phyloP scores from a whole-genome alignment of 1,140 invertebrate genomes.

The Nephila pilipes region DNA sequence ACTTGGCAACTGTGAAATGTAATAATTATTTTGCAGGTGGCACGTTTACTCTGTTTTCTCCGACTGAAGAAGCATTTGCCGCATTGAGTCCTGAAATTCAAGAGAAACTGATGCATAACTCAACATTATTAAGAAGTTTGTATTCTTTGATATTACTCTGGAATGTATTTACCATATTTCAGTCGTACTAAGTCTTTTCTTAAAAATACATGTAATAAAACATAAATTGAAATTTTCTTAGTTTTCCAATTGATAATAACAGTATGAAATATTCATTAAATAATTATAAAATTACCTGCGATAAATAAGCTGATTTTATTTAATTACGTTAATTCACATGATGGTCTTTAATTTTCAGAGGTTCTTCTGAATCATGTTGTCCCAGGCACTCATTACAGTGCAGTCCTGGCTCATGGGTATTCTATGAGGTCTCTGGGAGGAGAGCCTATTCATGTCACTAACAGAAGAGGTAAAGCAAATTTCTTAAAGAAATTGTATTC shows the following conservation, averaged over 20 bases:
- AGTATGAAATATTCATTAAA: too few relatives aligned
- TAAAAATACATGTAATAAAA: too few relatives aligned
- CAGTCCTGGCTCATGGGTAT: slow-evolving; percentile 68
- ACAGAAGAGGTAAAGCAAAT: slow-evolving; percentile 54
- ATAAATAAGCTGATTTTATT: too few relatives aligned
- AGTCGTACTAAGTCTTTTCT: too few relatives aligned
- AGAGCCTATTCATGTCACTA: slow-evolving; percentile 60
- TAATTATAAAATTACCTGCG: too few relatives aligned
- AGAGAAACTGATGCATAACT: slow-evolving; percentile 50
- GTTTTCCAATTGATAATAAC: too few relatives aligned
- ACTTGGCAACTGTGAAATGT: too few relatives aligned
- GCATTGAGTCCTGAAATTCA: slow-evolving; percentile 21
- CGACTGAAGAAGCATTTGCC: slow-evolving; percentile 65
- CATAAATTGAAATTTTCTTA: too few relatives aligned
- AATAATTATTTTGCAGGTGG: slow-evolving; percentile 26
- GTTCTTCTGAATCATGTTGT: slow-evolving; percentile 68
- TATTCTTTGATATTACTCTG: background rate
- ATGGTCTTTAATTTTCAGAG: slow-evolving; percentile 1
- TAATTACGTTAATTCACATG: background rate
- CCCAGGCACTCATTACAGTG: slow-evolving; percentile 71
- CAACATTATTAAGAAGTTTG: slow-evolving; percentile 62
- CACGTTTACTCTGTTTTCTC: slow-evolving; percentile 63
- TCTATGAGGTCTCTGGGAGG: slow-evolving; percentile 52
- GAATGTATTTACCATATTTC: background rate
- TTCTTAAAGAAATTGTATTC: background rate